Conservation (phyloP, 2,888 invertebrate species). For the Acrocera orbiculus region DNA sequence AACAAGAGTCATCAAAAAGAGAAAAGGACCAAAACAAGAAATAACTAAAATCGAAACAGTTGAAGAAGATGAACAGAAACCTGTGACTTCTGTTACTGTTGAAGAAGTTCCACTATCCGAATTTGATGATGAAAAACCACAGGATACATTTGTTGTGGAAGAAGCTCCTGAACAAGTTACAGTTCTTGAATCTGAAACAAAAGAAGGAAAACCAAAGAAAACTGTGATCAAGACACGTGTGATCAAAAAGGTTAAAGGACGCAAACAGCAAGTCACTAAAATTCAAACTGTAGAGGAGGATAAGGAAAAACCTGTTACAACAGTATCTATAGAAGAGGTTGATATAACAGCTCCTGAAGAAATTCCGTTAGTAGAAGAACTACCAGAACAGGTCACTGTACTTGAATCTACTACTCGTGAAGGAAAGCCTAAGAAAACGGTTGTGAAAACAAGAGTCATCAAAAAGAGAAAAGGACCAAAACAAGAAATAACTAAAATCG, state of each 20-base stretch:
- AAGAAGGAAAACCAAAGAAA: conserved; percentile 23
- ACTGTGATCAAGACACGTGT: conserved; percentile 21
- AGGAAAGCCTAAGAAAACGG: conserved; percentile 19
- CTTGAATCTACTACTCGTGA: conserved; percentile 19
- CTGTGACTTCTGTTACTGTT: conserved; percentile 22
- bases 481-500: conserved; percentile 26
- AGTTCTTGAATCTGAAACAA: conserved; percentile 29
- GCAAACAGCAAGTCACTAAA: conserved; percentile 25
- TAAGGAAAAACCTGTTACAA: conserved; percentile 20
- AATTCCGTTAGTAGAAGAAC: conserved; percentile 5
- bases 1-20: conserved; percentile 22
- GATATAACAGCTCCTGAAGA: conserved; percentile 13
- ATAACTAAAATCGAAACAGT: conserved; percentile 28
- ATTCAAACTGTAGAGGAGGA: conserved; percentile 23
- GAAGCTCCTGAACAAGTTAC: conserved; percentile 23
- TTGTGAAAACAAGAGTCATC: conserved; percentile 21
- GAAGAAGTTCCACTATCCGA: conserved; percentile 14
- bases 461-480: conserved; percentile 13
- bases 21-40: conserved; percentile 24
- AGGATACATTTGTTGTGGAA: conserved; percentile 19
- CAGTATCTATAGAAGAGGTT: conserved; percentile 15
- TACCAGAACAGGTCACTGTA: conserved; percentile 16
- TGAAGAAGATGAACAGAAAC: conserved; percentile 27
- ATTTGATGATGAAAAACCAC: conserved; percentile 15
- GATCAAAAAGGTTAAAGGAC: conserved; percentile 24